These are phyloP conservation scores for Drosophila prosaltans DNA, from an alignment of 1,140 invertebrate genomes.

Conservation along the genomic window DNA sequence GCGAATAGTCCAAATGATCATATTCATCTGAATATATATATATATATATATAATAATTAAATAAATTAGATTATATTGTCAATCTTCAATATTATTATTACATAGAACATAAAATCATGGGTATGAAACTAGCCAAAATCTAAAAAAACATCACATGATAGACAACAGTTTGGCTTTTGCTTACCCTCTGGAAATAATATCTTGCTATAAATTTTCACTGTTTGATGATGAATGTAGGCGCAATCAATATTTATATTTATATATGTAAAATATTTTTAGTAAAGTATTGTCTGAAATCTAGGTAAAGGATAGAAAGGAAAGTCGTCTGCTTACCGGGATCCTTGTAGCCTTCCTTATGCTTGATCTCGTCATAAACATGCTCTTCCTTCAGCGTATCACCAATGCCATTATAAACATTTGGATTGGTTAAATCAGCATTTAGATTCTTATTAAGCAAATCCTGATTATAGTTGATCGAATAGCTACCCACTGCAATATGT, in stretches of 20 bases:
- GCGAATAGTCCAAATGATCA: conserved; percentile 93
- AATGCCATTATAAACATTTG: conserved; percentile 93
- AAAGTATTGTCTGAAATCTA: background rate
- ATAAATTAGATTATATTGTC: background rate
- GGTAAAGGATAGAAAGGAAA: background rate
- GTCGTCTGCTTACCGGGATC: conserved; percentile 82
- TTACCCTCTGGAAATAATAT: conserved; percentile 78
- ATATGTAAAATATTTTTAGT: conserved; percentile 51
- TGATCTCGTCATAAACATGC: conserved; percentile 96
- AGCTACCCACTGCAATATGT: conserved; percentile 82
- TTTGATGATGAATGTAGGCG: conserved; percentile 28
- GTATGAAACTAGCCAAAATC: conserved; percentile 26
- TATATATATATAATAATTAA: conserved; percentile 20
- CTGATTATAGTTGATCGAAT: conserved; percentile 85
- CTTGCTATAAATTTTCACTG: conserved; percentile 82
- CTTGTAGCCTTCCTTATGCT: conserved; percentile 88
- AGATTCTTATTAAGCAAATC: conserved; percentile 89
- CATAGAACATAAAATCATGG: conserved; percentile 36
- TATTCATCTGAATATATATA: conserved; percentile 87
- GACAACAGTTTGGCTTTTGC: conserved; percentile 35
- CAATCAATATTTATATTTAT: conserved; percentile 20
- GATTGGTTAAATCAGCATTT: conserved; percentile 92
- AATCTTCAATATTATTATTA: conserved; percentile 3
- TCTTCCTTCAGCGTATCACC: conserved; percentile 88
- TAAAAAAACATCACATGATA: conserved; percentile 31